Evolutionary conservation across 2,888 invertebrate genomes (phyloP).

Genomic region (Chaetoderma sp.): DNA sequence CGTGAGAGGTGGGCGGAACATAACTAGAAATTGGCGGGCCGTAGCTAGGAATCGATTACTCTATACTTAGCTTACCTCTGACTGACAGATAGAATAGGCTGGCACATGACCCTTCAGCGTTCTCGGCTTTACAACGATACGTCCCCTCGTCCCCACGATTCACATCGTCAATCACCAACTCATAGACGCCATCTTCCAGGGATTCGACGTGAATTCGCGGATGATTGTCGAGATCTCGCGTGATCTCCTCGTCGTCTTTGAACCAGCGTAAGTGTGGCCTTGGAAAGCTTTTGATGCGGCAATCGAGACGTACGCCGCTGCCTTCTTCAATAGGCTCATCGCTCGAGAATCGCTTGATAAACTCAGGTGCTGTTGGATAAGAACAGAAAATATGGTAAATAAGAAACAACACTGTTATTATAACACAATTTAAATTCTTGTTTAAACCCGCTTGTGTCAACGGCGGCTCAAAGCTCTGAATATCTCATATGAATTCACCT

Average conservation of each 20-base stretch:
- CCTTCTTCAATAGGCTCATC: conserved; percentile 54
- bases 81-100: conserved; percentile 54
- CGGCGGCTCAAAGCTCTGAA: no score
- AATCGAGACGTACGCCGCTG: conserved; percentile 44
- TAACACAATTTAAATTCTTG: no score
- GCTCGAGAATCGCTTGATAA: conserved; percentile 46
- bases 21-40: no score
- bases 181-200: conserved; percentile 43
- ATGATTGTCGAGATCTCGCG: conserved; percentile 38
- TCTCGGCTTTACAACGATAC: conserved; percentile 53
- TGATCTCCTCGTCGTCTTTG: conserved; percentile 46
- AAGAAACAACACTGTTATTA: background rate
- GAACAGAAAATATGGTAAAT: background rate
- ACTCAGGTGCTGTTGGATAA: conserved; percentile 50
- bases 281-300: conserved; percentile 53
- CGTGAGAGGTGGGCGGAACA: no score
- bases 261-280: conserved; percentile 49
- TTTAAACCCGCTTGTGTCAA: no score
- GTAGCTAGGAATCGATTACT: no score
- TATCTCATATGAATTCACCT: no score
- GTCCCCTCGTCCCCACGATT: conserved; percentile 56
- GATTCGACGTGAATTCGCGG: conserved; percentile 40
- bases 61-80: conserved; percentile 52
- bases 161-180: conserved; percentile 45
- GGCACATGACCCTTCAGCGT: conserved; percentile 54